Base-by-base conservation (phyloP, 1,140 invertebrate species). In the Frieseomelitta varia region DNA sequence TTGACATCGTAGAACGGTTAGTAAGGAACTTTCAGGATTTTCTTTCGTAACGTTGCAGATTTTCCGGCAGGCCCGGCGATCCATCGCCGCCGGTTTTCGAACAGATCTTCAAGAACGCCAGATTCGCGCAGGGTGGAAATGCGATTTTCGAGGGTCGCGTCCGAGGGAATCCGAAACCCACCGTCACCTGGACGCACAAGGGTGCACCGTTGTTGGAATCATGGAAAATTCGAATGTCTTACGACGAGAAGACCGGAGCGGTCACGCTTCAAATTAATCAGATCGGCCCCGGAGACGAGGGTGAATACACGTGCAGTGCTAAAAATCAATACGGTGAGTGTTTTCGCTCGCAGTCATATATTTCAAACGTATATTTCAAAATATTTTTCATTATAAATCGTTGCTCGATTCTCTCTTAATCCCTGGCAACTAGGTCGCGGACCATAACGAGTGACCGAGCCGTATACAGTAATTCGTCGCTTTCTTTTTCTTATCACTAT, bases 301-400 rank as follows among this genome's bases (percentile, higher is more conserved):
- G 98, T 84, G 98, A 99, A 94, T 99, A 99, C 94, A 99, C 98
- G 3, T 99, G 98, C 94, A 98, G 97, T 79, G 98, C 98, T 17
- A 96, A 97, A 82, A 99, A 99, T 94, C 97, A 98, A 91, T 98
- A 98, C 90, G 98, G 94, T 94, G 24, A 76, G 84, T 0, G 0
- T 30, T 55, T 55, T 2, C 39, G 8, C 39, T 47, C 39, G 8
- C 39, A 47, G 6, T 10, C 4, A 4, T 27, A 84, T 24, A 30
- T 85, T 24, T 77, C 39, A 0, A 61, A 24, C 10, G 8, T n/a
- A n/a, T n/a, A n/a, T n/a, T 39, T 39, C 3, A 39, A 39, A 6
- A 39, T 39, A 39, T 3, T 39, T 47, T 39, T 30, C 30, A 6
- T 4, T 3, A 47, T 47, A 47, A 47, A 47, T 47, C 39, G 39